Percentiles rank a stretch among this genome's conserved stretches.
These are phyloP conservation scores for Pyrocoelia pectoralis DNA, from an alignment of 2,888 invertebrate species.

Conservation along the genomic window DNA sequence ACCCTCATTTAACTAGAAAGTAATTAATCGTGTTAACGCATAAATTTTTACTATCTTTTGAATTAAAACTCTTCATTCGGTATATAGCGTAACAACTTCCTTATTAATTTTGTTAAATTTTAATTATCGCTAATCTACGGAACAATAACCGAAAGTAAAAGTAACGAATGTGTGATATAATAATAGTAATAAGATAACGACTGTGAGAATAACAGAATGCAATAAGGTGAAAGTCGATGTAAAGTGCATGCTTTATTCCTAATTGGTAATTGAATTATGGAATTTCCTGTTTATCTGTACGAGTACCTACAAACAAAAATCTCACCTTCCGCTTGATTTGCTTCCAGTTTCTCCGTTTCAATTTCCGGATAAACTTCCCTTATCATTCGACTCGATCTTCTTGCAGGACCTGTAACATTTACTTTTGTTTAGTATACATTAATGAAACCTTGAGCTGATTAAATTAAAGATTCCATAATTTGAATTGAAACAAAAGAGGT, in stretches of 20 bases:
- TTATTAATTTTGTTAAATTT: not conserved
- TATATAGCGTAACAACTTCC: not conserved
- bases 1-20: not conserved
- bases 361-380: conserved; percentile 59
- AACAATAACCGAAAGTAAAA: conserved; percentile 6
- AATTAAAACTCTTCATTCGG: not conserved
- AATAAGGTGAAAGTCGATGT: conserved; percentile 2
- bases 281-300: not conserved
- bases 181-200: not conserved
- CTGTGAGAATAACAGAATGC: conserved; percentile 7
- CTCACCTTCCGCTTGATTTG: conserved; percentile 54
- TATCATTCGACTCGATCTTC: conserved; percentile 50
- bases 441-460: not conserved
- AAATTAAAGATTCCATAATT: conserved; percentile 1
- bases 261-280: not conserved
- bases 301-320: not conserved
- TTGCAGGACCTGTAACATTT: conserved; percentile 49
- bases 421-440: not conserved
- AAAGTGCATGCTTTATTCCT: not conserved
- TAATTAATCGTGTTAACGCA: not conserved
- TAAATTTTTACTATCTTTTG: not conserved
- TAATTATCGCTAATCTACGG: not conserved
- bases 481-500: conserved; percentile 2
- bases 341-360: conserved; percentile 53
- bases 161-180: not conserved